phyloP scores from a whole-genome alignment of 2,113 vertebrate genomes.

The Oncorhynchus keta region DNA sequence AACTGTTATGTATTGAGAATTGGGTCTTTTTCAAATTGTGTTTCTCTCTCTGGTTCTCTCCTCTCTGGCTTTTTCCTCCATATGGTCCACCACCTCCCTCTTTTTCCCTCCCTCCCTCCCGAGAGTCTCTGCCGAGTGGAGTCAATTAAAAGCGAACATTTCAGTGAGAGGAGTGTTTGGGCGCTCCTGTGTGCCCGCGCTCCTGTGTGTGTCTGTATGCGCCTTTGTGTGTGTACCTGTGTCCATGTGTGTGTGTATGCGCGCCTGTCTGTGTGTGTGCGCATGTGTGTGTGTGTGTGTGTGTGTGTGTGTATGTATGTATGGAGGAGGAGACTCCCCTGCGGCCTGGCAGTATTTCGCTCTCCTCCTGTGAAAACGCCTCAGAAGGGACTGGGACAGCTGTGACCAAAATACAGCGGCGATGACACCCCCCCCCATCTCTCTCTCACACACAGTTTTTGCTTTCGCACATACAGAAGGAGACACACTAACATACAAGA shows the following conservation, averaged over 20 bases:
- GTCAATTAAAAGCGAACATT: slow-evolving; percentile 75
- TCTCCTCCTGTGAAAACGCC: slow-evolving; percentile 73
- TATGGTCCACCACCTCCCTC: not conserved
- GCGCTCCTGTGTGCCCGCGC: slow-evolving; percentile 19
- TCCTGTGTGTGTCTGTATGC: slow-evolving; percentile 30
- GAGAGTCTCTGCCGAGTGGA: slow-evolving; percentile 63
- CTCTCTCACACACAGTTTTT: not conserved
- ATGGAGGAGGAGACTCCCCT: slow-evolving; percentile 58
- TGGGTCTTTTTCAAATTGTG: no score
- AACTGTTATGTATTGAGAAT: no score
- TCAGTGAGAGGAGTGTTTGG: slow-evolving; percentile 56
- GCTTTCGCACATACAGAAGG: slow-evolving; percentile 6
- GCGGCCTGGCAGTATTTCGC: slow-evolving; percentile 71
- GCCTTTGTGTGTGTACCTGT: slow-evolving; percentile 33
- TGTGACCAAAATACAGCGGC: slow-evolving; percentile 72
- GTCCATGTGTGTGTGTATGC: slow-evolving; percentile 20
- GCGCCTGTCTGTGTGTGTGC: slow-evolving; percentile 30
- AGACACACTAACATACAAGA: slow-evolving; percentile 13
- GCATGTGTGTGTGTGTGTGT: slow-evolving; percentile 20
- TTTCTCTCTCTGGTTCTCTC: not conserved
- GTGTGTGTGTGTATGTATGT: slow-evolving; percentile 33
- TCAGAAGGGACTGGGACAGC: slow-evolving; percentile 76
- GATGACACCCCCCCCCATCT: slow-evolving; percentile 47
- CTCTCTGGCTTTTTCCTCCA: not conserved
- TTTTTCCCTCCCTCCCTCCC: slow-evolving; percentile 31